phyloP scores from a whole-genome alignment of 2,797 vertebrate genomes.

The Sparidentex hasta region DNA sequence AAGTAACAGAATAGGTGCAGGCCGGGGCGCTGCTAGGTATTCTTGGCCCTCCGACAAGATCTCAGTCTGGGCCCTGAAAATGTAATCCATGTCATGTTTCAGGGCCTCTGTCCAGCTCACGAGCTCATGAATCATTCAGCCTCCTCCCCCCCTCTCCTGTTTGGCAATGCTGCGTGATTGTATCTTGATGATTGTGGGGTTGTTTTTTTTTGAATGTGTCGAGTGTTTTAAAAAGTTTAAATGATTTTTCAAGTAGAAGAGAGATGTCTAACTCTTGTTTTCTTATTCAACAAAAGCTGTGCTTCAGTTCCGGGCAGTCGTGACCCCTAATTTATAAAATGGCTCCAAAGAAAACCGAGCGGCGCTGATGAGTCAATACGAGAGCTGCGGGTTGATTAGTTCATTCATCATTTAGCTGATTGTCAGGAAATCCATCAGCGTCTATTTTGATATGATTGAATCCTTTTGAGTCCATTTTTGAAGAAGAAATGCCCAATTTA shows the following conservation, averaged over 20 bases:
- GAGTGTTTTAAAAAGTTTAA: not conserved
- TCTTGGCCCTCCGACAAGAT: conserved; percentile 60
- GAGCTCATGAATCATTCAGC: conserved; percentile 56
- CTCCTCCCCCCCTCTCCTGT: conserved; percentile 2
- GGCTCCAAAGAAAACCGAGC: conserved; percentile 3
- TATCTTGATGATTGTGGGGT: conserved; percentile 17
- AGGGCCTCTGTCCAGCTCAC: conserved; percentile 35
- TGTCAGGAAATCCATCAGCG: conserved; percentile 11
- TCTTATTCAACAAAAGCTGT: not conserved
- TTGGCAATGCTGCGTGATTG: conserved; percentile 32
- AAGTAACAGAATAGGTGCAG: conserved; percentile 41
- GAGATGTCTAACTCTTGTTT: conserved; percentile 3
- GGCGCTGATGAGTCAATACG: conserved; percentile 4
- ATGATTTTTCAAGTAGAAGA: not conserved
- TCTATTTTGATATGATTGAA: conserved; percentile 2
- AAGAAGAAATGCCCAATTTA: not conserved
- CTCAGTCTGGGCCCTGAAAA: conserved; percentile 50
- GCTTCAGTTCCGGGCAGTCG: not conserved
- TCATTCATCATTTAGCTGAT: conserved; percentile 13
- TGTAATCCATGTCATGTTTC: conserved; percentile 57
- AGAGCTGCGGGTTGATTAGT: not conserved
- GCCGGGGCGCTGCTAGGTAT: conserved; percentile 26
- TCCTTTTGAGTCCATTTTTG: not conserved
- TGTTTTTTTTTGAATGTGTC: not conserved
- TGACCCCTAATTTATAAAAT: not conserved